Percentiles rank a stretch among this genome's conserved stretches.
These are phyloP conservation scores for Tiliacea citrago DNA, from an alignment of 2,888 invertebrate species.

Conservation along the genomic window DNA sequence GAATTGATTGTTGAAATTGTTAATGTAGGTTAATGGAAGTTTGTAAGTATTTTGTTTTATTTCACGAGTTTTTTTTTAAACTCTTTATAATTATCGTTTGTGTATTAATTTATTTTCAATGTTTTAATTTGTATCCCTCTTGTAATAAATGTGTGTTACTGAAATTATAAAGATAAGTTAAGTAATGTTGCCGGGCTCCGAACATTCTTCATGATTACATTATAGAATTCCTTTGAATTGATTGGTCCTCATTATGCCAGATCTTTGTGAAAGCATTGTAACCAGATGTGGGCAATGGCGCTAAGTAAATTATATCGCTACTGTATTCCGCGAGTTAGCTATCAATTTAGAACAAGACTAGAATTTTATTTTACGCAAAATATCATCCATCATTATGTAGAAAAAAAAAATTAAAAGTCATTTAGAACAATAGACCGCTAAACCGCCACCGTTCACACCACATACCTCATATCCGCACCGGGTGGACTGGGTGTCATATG, in stretches of 20 bases:
- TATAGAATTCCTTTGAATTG: not conserved
- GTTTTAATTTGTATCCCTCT: not conserved
- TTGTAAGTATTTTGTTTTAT: not conserved
- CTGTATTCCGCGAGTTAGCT: not conserved
- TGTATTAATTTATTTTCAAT: not conserved
- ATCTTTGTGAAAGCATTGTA: slow-evolving; percentile 48
- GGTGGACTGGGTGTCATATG: slow-evolving; percentile 85
- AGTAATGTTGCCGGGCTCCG: slow-evolving; percentile 43
- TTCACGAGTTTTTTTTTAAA: not conserved
- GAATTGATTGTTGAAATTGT: not conserved
- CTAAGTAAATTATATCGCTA: not conserved
- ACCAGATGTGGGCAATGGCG: slow-evolving; percentile 59
- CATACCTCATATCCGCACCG: slow-evolving; percentile 77
- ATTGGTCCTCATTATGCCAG: slow-evolving; percentile 15
- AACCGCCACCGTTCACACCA: slow-evolving; percentile 65
- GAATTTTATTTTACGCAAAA: not conserved
- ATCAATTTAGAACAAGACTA: not conserved
- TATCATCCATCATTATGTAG: slow-evolving; percentile 38
- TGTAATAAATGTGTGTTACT: not conserved
- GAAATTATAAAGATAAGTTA: not conserved
- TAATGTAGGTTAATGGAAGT: too few relatives aligned
- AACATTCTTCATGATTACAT: slow-evolving; percentile 33
- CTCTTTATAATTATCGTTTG: not conserved
- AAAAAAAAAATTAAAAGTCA: not conserved
- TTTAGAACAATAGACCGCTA: not conserved